These are phyloP conservation scores for Ceratosolen fusciceps DNA, from an alignment of 1,140 invertebrate genomes.

Conservation along the genomic window DNA sequence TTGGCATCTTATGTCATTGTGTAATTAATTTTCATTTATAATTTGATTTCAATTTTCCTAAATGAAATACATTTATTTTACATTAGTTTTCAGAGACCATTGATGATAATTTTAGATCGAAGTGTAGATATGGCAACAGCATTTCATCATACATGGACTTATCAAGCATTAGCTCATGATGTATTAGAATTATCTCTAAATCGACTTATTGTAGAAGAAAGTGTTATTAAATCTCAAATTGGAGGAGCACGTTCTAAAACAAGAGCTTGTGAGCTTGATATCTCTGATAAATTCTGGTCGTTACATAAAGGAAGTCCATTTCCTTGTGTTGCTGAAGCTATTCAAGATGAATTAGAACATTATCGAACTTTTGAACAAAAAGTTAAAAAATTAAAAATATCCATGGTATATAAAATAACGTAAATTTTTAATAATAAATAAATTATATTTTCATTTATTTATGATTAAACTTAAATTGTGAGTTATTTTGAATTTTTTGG, in stretches of 20 bases:
- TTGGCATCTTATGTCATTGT: too few relatives aligned
- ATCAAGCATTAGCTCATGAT: conserved; percentile 97
- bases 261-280: conserved; percentile 92
- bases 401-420: conserved; percentile 77
- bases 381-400: conserved; percentile 93
- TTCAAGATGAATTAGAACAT: conserved; percentile 97
- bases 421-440: too few relatives aligned
- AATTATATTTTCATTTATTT: not conserved
- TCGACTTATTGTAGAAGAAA: conserved; percentile 86
- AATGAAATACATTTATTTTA: not conserved
- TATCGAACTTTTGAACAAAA: conserved; percentile 95
- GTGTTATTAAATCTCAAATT: conserved; percentile 70
- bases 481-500: too few relatives aligned
- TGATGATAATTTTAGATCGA: conserved; percentile 94
- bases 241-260: conserved; percentile 81
- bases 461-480: too few relatives aligned
- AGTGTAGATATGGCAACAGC: conserved; percentile 98
- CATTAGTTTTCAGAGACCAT: conserved; percentile 91
- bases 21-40: too few relatives aligned
- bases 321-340: conserved; percentile 96
- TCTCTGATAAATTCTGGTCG: conserved; percentile 92
- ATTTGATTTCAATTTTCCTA: too few relatives aligned
- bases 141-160: conserved; percentile 99
- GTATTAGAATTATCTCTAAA: conserved; percentile 93
- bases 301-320: conserved; percentile 97